Percentiles rank a stretch among this genome's conserved stretches.
Conservation (phyloP, 2,888 invertebrate species). For the Aricia artaxerxes region DNA sequence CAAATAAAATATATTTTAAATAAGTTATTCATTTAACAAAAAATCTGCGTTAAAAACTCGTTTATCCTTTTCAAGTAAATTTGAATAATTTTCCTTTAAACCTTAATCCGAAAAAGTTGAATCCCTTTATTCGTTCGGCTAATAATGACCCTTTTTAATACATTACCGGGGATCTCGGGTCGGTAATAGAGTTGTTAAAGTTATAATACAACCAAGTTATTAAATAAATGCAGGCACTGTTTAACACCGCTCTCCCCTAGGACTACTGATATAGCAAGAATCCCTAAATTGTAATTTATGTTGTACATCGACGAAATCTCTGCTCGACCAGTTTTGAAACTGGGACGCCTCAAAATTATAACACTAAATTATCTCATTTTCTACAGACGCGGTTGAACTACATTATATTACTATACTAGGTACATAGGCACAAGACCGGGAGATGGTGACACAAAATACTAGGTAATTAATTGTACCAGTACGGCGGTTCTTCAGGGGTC, state of each 20-base stretch:
- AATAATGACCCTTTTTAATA: not conserved
- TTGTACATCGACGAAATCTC: not conserved
- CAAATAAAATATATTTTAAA: not conserved
- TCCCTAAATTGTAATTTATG: slow-evolving; percentile 8
- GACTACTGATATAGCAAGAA: not conserved
- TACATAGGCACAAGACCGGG: too few species aligned
- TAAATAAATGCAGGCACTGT: slow-evolving; percentile 12
- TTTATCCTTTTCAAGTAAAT: slow-evolving; percentile 20
- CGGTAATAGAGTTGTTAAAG: not conserved
- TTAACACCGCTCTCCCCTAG: slow-evolving; percentile 4
- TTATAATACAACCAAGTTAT: slow-evolving; percentile 16
- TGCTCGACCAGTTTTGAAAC: not conserved
- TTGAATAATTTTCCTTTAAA: slow-evolving; percentile 10
- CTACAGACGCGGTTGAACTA: too few species aligned
- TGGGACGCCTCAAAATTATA: not conserved
- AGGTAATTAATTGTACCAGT: too few species aligned
- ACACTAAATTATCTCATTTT: not conserved
- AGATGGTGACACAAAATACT: too few species aligned
- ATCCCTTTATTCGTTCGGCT: slow-evolving; percentile 12
- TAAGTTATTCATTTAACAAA: not conserved
- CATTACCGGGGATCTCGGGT: not conserved
- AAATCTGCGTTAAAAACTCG: slow-evolving; percentile 17
- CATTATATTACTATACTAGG: not conserved
- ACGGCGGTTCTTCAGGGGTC: too few species aligned
- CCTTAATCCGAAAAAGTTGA: slow-evolving; percentile 11